These are phyloP conservation scores for Cantharis flavilabris DNA, from an alignment of 2,888 invertebrate genomes.

Conservation along the genomic window DNA sequence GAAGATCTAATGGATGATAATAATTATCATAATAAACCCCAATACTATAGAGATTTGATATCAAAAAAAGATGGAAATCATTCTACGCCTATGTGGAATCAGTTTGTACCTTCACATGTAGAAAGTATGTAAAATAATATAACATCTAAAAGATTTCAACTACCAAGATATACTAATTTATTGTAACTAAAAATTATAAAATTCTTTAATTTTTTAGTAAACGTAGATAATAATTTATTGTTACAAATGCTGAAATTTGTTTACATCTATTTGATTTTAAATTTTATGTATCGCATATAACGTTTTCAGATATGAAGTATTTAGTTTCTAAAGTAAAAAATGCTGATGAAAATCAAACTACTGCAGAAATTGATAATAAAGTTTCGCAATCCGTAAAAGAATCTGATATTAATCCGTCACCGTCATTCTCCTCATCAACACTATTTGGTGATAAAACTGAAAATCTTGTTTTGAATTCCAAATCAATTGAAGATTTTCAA, in stretches of 20 bases:
- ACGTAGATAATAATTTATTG: too few relatives aligned
- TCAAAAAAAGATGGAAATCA: not conserved
- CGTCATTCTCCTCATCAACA: not conserved
- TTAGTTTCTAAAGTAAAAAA: not conserved
- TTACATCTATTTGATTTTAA: not conserved
- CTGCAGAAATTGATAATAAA: not conserved
- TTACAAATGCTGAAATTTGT: not conserved
- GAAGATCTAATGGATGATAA: not conserved
- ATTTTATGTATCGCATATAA: not conserved
- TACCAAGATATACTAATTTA: too few relatives aligned
- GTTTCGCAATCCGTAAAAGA: not conserved
- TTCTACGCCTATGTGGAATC: not conserved
- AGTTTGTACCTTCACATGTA: not conserved
- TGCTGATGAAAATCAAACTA: not conserved
- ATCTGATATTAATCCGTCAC: not conserved
- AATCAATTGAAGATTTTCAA: not conserved
- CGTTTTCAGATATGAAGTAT: not conserved
- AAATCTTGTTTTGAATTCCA: not conserved
- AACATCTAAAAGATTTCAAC: too few relatives aligned
- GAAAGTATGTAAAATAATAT: not conserved
- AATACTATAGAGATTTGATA: not conserved
- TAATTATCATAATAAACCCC: not conserved
- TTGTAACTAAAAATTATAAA: too few relatives aligned
- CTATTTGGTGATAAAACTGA: not conserved
- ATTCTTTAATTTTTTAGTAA: too few relatives aligned